A percentile compares a stretch with the other conserved stretches of the same genome.
These are phyloP conservation scores for Taphrorychus bicolor DNA, from an alignment of 2,888 invertebrate species.

Conservation along the genomic window DNA sequence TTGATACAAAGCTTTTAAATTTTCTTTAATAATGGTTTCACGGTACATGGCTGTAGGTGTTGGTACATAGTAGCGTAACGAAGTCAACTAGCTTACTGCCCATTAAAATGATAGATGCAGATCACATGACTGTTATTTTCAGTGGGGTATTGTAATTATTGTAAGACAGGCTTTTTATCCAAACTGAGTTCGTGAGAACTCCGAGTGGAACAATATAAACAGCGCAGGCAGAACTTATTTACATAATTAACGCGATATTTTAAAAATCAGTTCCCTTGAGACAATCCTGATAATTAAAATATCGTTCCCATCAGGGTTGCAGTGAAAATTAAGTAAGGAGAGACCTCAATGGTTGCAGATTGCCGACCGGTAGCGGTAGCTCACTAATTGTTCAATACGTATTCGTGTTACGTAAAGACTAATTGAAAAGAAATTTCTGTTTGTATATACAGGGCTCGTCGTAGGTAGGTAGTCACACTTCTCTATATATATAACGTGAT, in stretches of 20 bases:
- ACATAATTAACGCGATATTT: constrained; percentile 21
- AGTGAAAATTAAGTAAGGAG: not conserved
- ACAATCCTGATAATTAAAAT: constrained; percentile 7
- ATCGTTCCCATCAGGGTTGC: not conserved
- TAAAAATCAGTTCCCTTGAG: constrained; percentile 18
- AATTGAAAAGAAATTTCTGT: not conserved
- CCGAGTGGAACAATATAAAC: constrained; percentile 10
- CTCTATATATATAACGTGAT: not conserved
- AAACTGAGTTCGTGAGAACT: constrained; percentile 16
- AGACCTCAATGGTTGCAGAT: not conserved
- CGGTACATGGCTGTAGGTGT: not conserved
- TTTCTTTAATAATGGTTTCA: not conserved
- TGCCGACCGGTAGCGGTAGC: not conserved
- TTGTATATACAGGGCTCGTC: not conserved
- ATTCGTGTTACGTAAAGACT: constrained; percentile 11
- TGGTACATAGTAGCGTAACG: not conserved
- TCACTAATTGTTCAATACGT: not conserved
- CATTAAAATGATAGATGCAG: not conserved
- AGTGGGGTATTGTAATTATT: not conserved
- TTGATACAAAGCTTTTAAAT: not conserved
- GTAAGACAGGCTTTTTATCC: not conserved
- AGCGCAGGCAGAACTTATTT: constrained; percentile 11
- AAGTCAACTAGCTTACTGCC: not conserved
- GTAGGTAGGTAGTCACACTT: not conserved
- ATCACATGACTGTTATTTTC: not conserved